Evolutionary conservation across 2,888 invertebrate species (phyloP), one percentile per base, ranked within the genome.

Genomic region (Drosophila tripunctata): DNA sequence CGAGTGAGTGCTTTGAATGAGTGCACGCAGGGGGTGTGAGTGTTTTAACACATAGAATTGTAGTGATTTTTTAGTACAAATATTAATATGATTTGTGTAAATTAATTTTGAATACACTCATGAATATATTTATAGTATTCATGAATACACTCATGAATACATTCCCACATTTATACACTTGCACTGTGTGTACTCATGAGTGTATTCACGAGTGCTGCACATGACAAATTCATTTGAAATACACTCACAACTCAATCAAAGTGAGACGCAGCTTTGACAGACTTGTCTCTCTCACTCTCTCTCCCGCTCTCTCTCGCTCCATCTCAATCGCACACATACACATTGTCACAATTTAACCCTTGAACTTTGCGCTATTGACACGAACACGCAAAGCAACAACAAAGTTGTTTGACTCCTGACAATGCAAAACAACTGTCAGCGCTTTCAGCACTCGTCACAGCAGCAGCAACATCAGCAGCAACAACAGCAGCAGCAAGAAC

Each of bases 321-420:
- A 15, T 44, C 24, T 38, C 45, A 21, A 27, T 31, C n/a, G 41
- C 33, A 36, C 21, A 54, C 6, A n/a, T 21, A 58, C 31, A 50
- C 21, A 56, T 60, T 56, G 78, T 78, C 50, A 51, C 67, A 67
- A 64, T 73, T 81, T 81, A 81, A 81, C 88, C 81, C 81, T 83
- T 81, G 81, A 81, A 81, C 81, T 79, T 82, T 75, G 80, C 48
- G 86, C 88, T 78, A 78, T 68, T 78, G 79, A 85, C 80, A 77
- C 60, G 56, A 62, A 54, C 60, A 24, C 22, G 58, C 22, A 47
- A 35, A 50, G 12, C 44, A 41, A 31, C 38, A 45, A 47, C 58
- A 33, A 82, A 83, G 84, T 81, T 88, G 88, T 81, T 81, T 87
- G 80, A 75, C 87, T 68, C 55, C 77, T 76, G 88, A 81, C 80